Percentiles rank a stretch among this genome's conserved stretches.
phyloP scores from a whole-genome alignment of 1,140 invertebrate species.

The Heliconius hermathena region DNA sequence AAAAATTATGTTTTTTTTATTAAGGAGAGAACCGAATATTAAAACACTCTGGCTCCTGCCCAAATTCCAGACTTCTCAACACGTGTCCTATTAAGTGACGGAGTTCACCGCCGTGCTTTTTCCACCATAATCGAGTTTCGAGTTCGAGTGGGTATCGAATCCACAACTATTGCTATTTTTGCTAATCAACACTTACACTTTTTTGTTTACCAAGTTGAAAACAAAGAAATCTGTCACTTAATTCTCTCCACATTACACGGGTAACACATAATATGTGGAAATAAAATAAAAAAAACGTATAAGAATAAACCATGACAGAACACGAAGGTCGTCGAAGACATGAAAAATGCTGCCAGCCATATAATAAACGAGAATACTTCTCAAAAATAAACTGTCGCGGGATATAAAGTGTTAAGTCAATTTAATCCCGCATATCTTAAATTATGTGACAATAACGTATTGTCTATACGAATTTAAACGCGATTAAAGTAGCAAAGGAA shows the following conservation, averaged over 20 bases:
- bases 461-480: conserved; percentile 39
- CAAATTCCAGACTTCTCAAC: too few species aligned
- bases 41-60: too few species aligned
- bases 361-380: conserved; percentile 8
- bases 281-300: neutral
- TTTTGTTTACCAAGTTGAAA: neutral
- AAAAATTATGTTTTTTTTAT: too few species aligned
- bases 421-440: conserved; percentile 65
- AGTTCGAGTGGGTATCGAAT: too few species aligned
- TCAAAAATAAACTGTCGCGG: conserved; percentile 51
- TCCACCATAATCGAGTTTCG: too few species aligned
- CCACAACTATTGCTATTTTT: too few species aligned
- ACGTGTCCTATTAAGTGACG: too few species aligned
- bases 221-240: neutral
- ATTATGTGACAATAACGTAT: conserved; percentile 74
- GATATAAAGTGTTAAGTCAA: conserved; percentile 62
- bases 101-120: too few species aligned
- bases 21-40: too few species aligned
- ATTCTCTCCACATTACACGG: neutral
- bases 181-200: too few species aligned
- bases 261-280: neutral
- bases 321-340: neutral
- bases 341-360: conserved; percentile 15
- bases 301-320: neutral
- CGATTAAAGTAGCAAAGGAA: conserved; percentile 56